phyloP scores from a whole-genome alignment of 2,113 vertebrate species.

The Bos indicus region DNA sequence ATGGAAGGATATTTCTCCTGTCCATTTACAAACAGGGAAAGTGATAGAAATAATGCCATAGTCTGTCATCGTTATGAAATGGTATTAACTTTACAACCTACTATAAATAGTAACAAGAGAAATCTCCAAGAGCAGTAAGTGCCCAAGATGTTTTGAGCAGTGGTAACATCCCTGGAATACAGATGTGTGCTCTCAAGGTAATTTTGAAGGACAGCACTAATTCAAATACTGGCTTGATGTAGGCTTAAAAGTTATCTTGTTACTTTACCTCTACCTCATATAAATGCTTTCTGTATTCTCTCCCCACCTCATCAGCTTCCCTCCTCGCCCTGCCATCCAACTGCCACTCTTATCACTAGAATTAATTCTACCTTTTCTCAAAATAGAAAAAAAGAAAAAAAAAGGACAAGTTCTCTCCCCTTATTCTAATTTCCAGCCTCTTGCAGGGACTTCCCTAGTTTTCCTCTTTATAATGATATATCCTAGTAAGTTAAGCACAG shows the following conservation, averaged over 20 bases:
- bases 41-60: not conserved
- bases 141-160: not conserved
- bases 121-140: not conserved
- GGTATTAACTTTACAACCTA: not conserved
- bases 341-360: not conserved
- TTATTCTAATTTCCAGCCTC: not conserved
- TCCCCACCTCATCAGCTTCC: not conserved
- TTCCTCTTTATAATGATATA: not conserved
- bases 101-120: not conserved
- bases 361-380: conserved; percentile 3
- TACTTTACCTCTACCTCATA: not conserved
- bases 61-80: not conserved
- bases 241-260: not conserved
- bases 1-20: not conserved
- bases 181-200: not conserved
- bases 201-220: conserved; percentile 22
- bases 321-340: not conserved
- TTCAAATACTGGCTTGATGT: not conserved
- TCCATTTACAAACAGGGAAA: not conserved
- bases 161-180: not conserved
- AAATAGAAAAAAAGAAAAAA: conserved; percentile 25
- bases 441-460: not conserved
- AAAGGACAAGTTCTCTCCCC: not conserved
- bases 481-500: not conserved
- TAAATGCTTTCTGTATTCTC: not conserved